These are phyloP conservation scores for Paramormyrops hopkinsi DNA, from an alignment of 2,797 vertebrate genomes.

Conservation along the genomic window DNA sequence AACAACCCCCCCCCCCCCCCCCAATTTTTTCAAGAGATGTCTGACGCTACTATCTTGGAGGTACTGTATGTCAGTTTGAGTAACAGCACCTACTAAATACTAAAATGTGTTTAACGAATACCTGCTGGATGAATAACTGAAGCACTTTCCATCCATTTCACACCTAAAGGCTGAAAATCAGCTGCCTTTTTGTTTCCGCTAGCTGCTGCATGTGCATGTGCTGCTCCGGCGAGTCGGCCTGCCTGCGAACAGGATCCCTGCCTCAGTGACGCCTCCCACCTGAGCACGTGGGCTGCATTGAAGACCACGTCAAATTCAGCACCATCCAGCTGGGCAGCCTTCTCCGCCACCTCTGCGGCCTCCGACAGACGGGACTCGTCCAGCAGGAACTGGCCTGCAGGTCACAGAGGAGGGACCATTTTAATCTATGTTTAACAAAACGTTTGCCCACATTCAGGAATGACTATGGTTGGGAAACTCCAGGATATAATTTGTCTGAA, in stretches of 20 bases:
- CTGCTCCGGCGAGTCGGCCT: not conserved
- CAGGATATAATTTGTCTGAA: not conserved
- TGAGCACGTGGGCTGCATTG: conserved; percentile 95
- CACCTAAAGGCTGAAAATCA: not conserved
- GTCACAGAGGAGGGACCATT: not conserved
- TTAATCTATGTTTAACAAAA: not conserved
- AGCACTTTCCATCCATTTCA: not conserved
- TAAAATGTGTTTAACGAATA: not conserved
- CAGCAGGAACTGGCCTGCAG: conserved; percentile 86
- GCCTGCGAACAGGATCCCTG: not conserved
- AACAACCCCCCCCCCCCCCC: not conserved
- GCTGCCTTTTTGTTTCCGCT: not conserved
- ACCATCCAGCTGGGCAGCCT: conserved; percentile 81
- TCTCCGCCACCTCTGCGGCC: conserved; percentile 90
- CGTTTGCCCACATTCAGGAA: not conserved
- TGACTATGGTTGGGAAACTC: not conserved
- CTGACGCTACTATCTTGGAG: not conserved
- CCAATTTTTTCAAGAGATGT: not conserved
- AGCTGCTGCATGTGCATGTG: not conserved
- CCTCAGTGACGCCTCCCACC: conserved; percentile 56
- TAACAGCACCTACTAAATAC: not conserved
- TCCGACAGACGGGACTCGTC: conserved; percentile 83
- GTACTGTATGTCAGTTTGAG: not conserved
- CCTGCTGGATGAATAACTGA: not conserved
- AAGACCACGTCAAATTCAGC: conserved; percentile 94